A percentile compares a stretch with the other conserved stretches of the same genome.
Evolutionary conservation across 2,113 vertebrate genomes (phyloP).

Genomic region (Serilophus lunatus): DNA sequence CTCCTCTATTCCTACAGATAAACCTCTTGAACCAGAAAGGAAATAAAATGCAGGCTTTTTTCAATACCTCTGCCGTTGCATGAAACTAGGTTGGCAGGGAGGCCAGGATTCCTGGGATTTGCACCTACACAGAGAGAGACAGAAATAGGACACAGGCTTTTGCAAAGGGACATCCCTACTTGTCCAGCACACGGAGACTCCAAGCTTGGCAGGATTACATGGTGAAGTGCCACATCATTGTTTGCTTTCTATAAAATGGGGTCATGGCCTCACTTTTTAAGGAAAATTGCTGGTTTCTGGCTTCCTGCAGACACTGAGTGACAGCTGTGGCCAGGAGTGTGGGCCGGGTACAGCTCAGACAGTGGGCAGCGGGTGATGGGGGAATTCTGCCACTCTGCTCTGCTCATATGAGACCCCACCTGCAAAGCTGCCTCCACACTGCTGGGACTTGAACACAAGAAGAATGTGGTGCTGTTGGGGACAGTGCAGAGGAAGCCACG

Average conservation of each 20-base stretch:
- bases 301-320: background rate
- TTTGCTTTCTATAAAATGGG: background rate
- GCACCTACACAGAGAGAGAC: background rate
- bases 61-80: fast-evolving
- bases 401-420: fast-evolving
- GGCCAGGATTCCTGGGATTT: background rate
- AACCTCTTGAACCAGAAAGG: background rate
- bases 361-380: background rate
- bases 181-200: background rate
- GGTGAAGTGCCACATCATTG: fast-evolving
- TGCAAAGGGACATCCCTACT: background rate
- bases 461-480: background rate
- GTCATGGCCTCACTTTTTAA: background rate
- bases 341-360: background rate
- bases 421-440: background rate
- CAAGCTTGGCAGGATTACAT: fast-evolving
- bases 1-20: background rate
- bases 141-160: fast-evolving
- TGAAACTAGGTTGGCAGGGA: background rate
- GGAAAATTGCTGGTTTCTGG: background rate
- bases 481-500: background rate
- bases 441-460: background rate
- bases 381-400: background rate
- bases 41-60: background rate
- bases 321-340: background rate